Percentiles rank a stretch among this genome's conserved stretches.
Evolutionary conservation across 2,888 invertebrate species (phyloP).

Genomic region (Strigamia maritima): DNA sequence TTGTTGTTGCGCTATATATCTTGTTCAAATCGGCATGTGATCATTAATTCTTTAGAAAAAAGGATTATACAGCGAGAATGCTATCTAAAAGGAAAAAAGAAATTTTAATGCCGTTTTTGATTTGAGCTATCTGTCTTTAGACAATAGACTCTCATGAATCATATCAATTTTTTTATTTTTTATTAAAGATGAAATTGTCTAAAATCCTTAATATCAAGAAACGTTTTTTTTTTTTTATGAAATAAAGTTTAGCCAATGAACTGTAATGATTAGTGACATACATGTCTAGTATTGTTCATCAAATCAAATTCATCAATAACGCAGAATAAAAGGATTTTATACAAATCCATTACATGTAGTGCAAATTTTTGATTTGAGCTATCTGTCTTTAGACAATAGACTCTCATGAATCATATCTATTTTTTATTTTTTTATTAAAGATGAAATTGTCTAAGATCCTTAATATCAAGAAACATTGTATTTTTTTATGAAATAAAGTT

Average conservation of each 20-base stretch:
- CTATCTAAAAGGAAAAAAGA: not conserved
- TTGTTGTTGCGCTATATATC: not conserved
- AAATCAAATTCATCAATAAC: not conserved
- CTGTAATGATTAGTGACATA: not conserved
- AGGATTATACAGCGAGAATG: not conserved
- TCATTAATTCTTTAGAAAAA: slow-evolving; percentile 17
- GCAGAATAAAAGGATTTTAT: no score
- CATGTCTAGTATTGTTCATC: not conserved
- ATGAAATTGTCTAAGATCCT: not conserved
- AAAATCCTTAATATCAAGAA: not conserved
- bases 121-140: slow-evolving; percentile 18
- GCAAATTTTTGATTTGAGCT: slow-evolving; percentile 9
- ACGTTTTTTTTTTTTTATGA: not conserved
- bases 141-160: not conserved
- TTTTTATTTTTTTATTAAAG: not conserved
- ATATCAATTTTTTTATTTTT: not conserved
- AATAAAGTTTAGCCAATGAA: not conserved
- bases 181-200: not conserved
- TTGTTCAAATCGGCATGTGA: slow-evolving; percentile 16
- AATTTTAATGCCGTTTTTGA: slow-evolving; percentile 1
- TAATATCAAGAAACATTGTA: not conserved
- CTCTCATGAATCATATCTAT: not conserved
- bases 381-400: slow-evolving; percentile 13
- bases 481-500: not conserved
- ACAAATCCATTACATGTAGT: no score